phyloP scores from a whole-genome alignment of 2,113 vertebrate genomes.

The Odontesthes bonariensis region DNA sequence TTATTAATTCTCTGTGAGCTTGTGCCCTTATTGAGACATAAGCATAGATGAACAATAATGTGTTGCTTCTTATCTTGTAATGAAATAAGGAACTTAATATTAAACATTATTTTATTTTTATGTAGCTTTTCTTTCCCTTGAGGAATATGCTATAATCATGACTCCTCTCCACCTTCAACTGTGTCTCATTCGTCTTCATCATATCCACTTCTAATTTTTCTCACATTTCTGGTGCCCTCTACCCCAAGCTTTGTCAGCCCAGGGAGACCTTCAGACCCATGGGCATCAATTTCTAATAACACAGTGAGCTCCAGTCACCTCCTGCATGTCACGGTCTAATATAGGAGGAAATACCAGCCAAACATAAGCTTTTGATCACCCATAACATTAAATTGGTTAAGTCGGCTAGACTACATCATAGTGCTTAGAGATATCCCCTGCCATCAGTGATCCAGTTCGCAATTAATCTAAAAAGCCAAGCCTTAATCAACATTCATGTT shows the following conservation, averaged over 20 bases:
- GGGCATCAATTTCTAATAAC: conserved; percentile 63
- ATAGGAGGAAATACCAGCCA: conserved; percentile 33
- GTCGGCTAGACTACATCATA: conserved; percentile 18
- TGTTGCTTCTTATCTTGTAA: conserved; percentile 9
- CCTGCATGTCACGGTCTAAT: conserved; percentile 38
- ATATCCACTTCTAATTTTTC: conserved; percentile 16
- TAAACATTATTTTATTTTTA: background rate
- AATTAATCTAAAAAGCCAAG: conserved; percentile 68
- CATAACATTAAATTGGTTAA: conserved; percentile 45
- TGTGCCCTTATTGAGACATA: too few species aligned
- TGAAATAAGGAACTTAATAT: background rate
- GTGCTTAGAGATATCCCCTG: conserved; percentile 35
- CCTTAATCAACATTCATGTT: conserved; percentile 56
- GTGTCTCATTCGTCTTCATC: conserved; percentile 33
- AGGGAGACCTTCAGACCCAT: conserved; percentile 36
- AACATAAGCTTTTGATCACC: conserved; percentile 43
- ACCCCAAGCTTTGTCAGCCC: conserved; percentile 37
- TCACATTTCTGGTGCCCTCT: conserved; percentile 33
- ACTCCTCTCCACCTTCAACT: conserved; percentile 7
- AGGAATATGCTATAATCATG: background rate
- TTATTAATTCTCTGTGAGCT: too few species aligned
- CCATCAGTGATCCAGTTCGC: conserved; percentile 34
- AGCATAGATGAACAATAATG: too few species aligned
- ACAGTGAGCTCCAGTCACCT: conserved; percentile 32
- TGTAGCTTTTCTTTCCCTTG: background rate